Base-by-base conservation (phyloP, 2,888 invertebrate species). In the Pterostichus madidus region DNA sequence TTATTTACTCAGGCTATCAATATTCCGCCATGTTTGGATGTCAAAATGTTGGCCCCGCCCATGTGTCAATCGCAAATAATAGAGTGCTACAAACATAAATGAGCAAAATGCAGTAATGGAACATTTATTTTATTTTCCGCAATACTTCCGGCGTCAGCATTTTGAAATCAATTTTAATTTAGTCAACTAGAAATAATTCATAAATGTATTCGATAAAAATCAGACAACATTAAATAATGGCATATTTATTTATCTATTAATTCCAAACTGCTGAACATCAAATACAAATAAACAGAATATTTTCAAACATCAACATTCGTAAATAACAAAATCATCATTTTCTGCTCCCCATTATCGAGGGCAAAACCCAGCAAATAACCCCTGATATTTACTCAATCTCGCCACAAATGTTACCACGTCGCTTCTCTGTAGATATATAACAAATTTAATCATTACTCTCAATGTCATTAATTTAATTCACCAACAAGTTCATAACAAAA, bases 401-500 rank as follows among this genome's bases (percentile, higher is more conserved):
- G 5, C 68, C 44, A 15, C 32, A 64, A 64, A 71, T 44, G 39
- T 17, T 17, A 4, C 49, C 39, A 5, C 35, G 10, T 32, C 68
- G 39, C 44, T 31, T 64, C 13, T n/a, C 44, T 17, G 15, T 71
- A 44, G 44, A 44, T 44, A 71, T 39, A 71, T 44, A 71, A 17
- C 39, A 71, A 71, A 71, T 44, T 71, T 44, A 71, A 71, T 71
- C 68, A 71, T 71, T 39, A 39, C 68, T 71, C 44, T 44, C 44
- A 71, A 71, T 44, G 17, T 71, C 44, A 71, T 71, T 71, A 71
- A 71, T 71, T 71, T 39, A 39, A 71, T 71, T 44, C 15, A 71
- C 44, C 68, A 71, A 44, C 44, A 71, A 71, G 68, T 71, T 71
- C 17, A 44, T 44, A 71, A 71, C 35, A 32, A 64, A 64, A 64